Evolutionary conservation across 2,888 invertebrate species (phyloP), one percentile per base, ranked within the genome.

Genomic region (Ichneumon xanthorius): DNA sequence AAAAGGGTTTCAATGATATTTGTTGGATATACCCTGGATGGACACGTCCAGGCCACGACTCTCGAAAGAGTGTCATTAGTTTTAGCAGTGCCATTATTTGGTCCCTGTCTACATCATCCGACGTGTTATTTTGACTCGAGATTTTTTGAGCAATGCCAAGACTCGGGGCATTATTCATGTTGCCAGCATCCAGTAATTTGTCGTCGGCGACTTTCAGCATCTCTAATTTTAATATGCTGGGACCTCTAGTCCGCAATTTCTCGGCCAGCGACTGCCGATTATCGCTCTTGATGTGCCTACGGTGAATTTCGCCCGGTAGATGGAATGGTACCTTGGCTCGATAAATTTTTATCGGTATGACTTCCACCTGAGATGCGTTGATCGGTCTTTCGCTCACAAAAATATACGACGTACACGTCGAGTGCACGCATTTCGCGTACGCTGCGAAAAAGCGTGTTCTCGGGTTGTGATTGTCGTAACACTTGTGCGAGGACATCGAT

Each of bases 101-200:
- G 4, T 77, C 37, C 22, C 26, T 48, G 37, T 77, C 55, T 9
- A 77, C 19, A 30, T 77, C 67, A 11, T 65, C 30, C 16, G 14
- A 50, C 3, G 53, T 45, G n/a, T 68, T 50, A 37, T 65, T 77
- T 55, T 68, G 22, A 9, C 53, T 67, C 14, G 68, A 77, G 7
- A 77, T 77, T 37, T 77, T 77, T 50, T 58, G 78, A 4, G 58
- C n/a, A 14, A 78, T 14, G 14, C 53, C 19, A 3, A 70, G 58
- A 14, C 71, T 61, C 16, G 50, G 70, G 2, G 61, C 71, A 61
- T 50, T 30, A 55, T 71, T 37, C n/a, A 58, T n/a, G 16, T 79
- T 70, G 11, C 79, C 79, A 14, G 71, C 55, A 22, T 79, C 61
- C 7, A 45, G 45, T 0, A 55, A n/a, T 58, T 11, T 58, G 4